Evolutionary conservation across 2,113 vertebrate genomes (phyloP).

Genomic region (Ivindomyrus marchei): DNA sequence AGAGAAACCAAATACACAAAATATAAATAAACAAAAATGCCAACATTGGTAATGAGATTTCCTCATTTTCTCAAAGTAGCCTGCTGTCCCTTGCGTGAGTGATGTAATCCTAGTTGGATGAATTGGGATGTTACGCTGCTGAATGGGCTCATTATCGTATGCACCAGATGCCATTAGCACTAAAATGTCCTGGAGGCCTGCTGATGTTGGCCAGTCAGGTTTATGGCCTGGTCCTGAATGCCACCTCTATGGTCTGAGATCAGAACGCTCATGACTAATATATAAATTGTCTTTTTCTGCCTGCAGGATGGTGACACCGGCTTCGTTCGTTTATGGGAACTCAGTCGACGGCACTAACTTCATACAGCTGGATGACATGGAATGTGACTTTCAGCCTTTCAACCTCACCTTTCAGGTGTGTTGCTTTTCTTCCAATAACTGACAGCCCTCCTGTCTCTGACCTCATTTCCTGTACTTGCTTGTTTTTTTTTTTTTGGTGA

Average conservation of each 20-base stretch:
- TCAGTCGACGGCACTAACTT: conserved; percentile 78
- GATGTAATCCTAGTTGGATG: background rate
- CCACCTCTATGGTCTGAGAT: background rate
- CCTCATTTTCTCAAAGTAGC: background rate
- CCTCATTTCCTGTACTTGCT: background rate
- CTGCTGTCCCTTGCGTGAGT: background rate
- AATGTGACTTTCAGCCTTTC: conserved; percentile 87
- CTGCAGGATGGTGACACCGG: conserved; percentile 76
- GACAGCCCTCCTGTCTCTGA: background rate
- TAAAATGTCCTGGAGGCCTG: background rate
- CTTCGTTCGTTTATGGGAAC: conserved; percentile 86
- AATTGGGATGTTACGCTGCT: background rate
- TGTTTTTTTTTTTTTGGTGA: background rate
- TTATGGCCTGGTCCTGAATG: background rate
- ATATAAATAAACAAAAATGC: background rate
- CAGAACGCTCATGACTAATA: background rate
- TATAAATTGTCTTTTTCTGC: background rate
- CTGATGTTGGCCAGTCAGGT: background rate
- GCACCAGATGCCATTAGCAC: background rate
- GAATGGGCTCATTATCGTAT: background rate
- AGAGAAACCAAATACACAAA: background rate
- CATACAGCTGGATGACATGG: conserved; percentile 73
- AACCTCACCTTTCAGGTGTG: conserved; percentile 92
- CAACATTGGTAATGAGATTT: background rate
- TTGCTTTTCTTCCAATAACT: background rate